Evolutionary conservation across 1,140 invertebrate species (phyloP), one percentile per base, ranked within the genome.

Genomic region (Hirudo medicinalis): DNA sequence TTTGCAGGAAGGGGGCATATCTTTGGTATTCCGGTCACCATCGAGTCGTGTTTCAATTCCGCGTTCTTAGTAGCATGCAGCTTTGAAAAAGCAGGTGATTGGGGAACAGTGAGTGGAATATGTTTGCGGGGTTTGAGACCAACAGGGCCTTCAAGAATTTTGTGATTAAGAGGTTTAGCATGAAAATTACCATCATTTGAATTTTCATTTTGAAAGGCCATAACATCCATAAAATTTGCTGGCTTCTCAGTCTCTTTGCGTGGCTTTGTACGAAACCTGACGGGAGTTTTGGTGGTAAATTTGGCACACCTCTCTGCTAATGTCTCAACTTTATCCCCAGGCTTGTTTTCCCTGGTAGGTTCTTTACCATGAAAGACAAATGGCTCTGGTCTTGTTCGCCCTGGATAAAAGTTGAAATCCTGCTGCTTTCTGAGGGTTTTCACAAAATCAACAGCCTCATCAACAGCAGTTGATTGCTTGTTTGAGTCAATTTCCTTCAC

Each of bases 161-260:
- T 78, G 68, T 72, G 78, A 63, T 78, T 78, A 13, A 78, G 73
- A 60, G 79, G 79, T 20, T 78, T 72, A 66, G 80, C 79, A 73
- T 80, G 80, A 69, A 80, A 81, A 57, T 78, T 76, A 74, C 72
- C 73, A 55, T 78, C 71, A 71, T 74, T 80, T 79, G 55, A 82
- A 81, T 72, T 80, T 77, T 60, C 78, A 68, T 71, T 78, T 81
- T 72, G 49, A 71, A 72, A 54, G n/a, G n/a, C 22, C 2, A 54
- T 55, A 25, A 22, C 27, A 69, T 71, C 29, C 57, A 63, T 9
- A n/a, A 63, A 63, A 54, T 54, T 55, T 36, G 19, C 40, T 40
- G 53, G 80, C 79, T 78, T 77, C 71, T 63, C 29, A 15, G 57
- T 63, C 29, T 22, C 57, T 32, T 63, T 63, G 19, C 22, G 29